Evolutionary conservation across 2,113 vertebrate genomes (phyloP).

Genomic region (Ailurus styani): DNA sequence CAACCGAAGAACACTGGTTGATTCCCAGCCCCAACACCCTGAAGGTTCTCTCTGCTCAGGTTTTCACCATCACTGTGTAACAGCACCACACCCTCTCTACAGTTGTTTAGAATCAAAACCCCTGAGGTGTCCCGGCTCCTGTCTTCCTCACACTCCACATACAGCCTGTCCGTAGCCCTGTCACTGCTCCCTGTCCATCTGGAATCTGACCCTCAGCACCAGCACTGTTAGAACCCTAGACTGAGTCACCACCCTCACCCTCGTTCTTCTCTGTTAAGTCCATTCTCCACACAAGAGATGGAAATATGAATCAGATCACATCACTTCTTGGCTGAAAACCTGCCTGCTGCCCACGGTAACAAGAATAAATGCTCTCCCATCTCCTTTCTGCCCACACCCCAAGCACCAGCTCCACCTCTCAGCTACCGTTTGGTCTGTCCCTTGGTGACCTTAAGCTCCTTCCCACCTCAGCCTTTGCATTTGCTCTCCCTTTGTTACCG

Average conservation of each 20-base stretch:
- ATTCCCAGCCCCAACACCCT: neutral
- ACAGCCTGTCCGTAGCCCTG: neutral
- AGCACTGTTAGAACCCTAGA: neutral
- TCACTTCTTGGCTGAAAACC: neutral
- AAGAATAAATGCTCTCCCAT: neutral
- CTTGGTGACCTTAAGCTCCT: neutral
- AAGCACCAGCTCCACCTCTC: neutral
- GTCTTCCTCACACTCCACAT: neutral
- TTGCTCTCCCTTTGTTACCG: neutral
- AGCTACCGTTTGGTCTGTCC: neutral
- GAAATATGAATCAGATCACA: neutral
- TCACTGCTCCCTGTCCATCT: neutral
- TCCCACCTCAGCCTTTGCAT: neutral
- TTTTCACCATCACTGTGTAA: neutral
- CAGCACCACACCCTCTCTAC: neutral
- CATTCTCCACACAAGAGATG: neutral
- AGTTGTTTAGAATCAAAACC: neutral
- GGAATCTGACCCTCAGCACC: neutral
- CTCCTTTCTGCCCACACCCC: neutral
- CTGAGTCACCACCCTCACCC: neutral
- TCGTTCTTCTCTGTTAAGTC: neutral
- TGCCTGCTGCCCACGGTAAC: neutral
- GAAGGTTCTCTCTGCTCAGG: neutral
- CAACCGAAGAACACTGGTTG: neutral
- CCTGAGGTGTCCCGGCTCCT: neutral